Evolutionary conservation across 2,797 vertebrate species (phyloP).

Genomic region (Rhyacichthys aspro): DNA sequence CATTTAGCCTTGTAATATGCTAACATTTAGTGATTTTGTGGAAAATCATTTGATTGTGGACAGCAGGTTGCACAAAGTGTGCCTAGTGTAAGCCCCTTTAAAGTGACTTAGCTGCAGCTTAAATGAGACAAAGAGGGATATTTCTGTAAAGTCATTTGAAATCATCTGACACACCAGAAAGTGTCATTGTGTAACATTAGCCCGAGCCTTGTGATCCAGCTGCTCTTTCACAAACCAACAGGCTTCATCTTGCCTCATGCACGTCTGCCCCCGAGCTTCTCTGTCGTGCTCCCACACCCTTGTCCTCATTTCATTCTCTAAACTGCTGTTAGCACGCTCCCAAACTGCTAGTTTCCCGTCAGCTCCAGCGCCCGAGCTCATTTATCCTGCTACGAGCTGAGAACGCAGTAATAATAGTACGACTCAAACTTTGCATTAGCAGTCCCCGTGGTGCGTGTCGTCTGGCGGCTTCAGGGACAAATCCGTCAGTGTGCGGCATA

Average conservation of each 20-base stretch:
- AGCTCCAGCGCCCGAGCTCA: slow-evolving; percentile 12
- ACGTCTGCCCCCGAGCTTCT: slow-evolving; percentile 45
- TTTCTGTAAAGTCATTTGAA: slow-evolving; percentile 19
- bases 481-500: slow-evolving; percentile 30
- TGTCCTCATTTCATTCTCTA: slow-evolving; percentile 38
- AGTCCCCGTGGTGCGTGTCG: slow-evolving; percentile 8
- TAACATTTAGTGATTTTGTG: too few relatives aligned
- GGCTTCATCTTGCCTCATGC: slow-evolving; percentile 52
- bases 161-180: not conserved
- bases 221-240: slow-evolving; percentile 35
- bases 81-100: too few relatives aligned
- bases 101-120: too few relatives aligned
- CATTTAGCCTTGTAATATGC: too few relatives aligned
- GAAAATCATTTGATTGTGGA: too few relatives aligned
- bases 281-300: slow-evolving; percentile 47
- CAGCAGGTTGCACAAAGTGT: too few relatives aligned
- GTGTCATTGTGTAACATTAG: not conserved
- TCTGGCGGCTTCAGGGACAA: slow-evolving; percentile 32
- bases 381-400: slow-evolving; percentile 20
- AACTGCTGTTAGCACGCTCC: slow-evolving; percentile 24
- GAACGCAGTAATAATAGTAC: not conserved
- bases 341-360: slow-evolving; percentile 9
- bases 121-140: slow-evolving; percentile 11
- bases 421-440: not conserved
- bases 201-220: slow-evolving; percentile 5